Base-by-base conservation (phyloP, 37 sponge, comb jelly and placozoan species). In the Ianthella basta region DNA sequence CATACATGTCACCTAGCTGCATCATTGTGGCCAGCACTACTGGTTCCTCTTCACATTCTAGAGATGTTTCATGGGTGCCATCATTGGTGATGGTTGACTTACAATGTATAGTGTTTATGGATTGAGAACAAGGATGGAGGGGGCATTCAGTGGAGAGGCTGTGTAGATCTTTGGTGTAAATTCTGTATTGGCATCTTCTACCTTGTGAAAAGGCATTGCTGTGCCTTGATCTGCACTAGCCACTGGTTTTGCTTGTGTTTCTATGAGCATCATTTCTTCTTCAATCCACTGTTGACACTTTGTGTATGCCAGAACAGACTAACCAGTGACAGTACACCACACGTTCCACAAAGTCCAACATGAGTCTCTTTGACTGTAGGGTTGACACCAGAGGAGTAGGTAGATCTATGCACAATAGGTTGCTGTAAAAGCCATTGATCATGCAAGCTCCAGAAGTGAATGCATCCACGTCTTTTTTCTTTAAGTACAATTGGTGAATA, bases 131-230 rank as follows among this genome's bases (percentile, higher is more conserved):
- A 18, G 59, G 18, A 57, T 15, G 59, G 59, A 57, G 59, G 59
- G 59, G 59, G 59, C 59, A 57, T 57, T 57, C 59, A 57, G 59
- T 57, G 59, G 59, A 57, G 59, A 57, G 59, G 59, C 59, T 57
- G 18, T 57, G 59, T 18, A 57, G 59, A 57, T 57, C 59, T 57
- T 57, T 18, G 59, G 59, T 57, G 59, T 57, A 18, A 57, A 18
- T 57, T 57, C 59, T 18, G 59, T 57, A 57, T 15, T 57, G 59
- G 59, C 59, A 57, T 57, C 59, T 57, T 57, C 59, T 57, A 18
- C 59, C 59, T 57, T 57, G 59, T 57, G 18, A 18, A 57, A 15
- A 15, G n/a, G n/a, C n/a, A n/a, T n/a, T n/a, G n/a, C n/a, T n/a
- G 18, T 57, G 18, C 18, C 59, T 57, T 57, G 18, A 20, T 57